Conservation (phyloP, 2,113 vertebrate species). For the Crotalus viridis region DNA sequence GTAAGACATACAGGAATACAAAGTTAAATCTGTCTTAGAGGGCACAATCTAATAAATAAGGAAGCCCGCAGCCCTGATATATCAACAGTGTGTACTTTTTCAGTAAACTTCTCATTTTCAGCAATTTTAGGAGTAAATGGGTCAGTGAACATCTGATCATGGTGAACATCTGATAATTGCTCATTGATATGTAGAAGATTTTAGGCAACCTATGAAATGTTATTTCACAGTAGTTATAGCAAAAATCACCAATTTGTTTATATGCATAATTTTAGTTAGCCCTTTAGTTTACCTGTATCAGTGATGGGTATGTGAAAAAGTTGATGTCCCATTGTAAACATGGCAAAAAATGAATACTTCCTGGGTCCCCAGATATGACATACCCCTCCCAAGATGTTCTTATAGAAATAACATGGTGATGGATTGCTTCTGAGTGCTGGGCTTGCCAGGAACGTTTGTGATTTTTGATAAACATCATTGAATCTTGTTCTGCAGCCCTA, state of each 20-base stretch:
- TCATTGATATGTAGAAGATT: slow-evolving; percentile 42
- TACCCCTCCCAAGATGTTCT: neutral
- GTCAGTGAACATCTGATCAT: slow-evolving; percentile 43
- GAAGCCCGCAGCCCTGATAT: neutral
- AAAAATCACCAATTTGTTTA: slow-evolving; percentile 57
- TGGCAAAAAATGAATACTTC: slow-evolving; percentile 17
- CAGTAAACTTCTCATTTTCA: neutral
- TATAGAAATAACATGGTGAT: neutral
- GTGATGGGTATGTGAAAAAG: slow-evolving; percentile 48
- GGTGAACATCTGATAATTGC: slow-evolving; percentile 41
- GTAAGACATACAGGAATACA: neutral
- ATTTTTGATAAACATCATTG: neutral
- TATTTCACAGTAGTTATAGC: slow-evolving; percentile 56
- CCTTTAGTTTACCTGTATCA: slow-evolving; percentile 22
- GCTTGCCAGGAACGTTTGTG: neutral
- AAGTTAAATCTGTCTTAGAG: neutral
- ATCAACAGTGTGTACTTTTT: slow-evolving; percentile 4
- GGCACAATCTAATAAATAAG: neutral
- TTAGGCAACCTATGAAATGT: slow-evolving; percentile 43
- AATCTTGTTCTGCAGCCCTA: neutral
- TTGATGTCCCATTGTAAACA: slow-evolving; percentile 34
- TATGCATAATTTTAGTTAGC: slow-evolving; percentile 57
- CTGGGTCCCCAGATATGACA: neutral
- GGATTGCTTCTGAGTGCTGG: neutral
- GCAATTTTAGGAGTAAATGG: slow-evolving; percentile 41